Evolutionary conservation across 2,888 invertebrate genomes (phyloP).

Genomic region (Thecophora atra): DNA sequence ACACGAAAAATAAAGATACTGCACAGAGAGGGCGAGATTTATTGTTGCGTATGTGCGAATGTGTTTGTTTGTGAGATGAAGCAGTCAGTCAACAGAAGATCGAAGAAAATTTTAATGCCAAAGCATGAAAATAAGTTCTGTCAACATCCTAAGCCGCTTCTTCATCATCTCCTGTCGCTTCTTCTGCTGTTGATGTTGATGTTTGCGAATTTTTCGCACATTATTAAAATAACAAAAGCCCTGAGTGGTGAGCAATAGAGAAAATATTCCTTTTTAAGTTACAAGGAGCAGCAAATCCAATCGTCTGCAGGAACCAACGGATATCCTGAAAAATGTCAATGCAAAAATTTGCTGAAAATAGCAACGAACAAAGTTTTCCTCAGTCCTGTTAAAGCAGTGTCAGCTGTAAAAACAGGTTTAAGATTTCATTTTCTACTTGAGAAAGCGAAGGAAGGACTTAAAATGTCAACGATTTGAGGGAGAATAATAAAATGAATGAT

Average conservation of each 20-base stretch:
- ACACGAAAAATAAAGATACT: too few species aligned
- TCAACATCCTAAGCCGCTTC: background rate
- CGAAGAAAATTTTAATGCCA: background rate
- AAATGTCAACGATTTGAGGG: background rate
- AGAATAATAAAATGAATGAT: too few species aligned
- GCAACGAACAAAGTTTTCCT: background rate
- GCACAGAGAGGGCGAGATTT: background rate
- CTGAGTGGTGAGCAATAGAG: background rate
- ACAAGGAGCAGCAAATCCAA: background rate
- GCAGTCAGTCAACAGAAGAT: background rate
- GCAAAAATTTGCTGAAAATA: background rate
- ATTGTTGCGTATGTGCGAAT: background rate
- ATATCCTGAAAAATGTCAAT: background rate
- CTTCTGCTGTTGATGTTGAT: slow-evolving; percentile 28
- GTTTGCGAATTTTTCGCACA: slow-evolving; percentile 34
- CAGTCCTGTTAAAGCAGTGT: slow-evolving; percentile 7
- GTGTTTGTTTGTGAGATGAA: background rate
- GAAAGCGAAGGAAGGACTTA: background rate
- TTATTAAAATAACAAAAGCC: slow-evolving; percentile 32
- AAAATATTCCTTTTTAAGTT: background rate
- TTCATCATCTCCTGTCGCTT: background rate
- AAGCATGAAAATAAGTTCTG: background rate
- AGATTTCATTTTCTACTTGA: background rate
- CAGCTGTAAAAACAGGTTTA: slow-evolving; percentile 28
- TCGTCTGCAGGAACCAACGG: background rate